Base-by-base conservation (phyloP, 2,113 vertebrate genomes). In the Thryonomys swinderianus region DNA sequence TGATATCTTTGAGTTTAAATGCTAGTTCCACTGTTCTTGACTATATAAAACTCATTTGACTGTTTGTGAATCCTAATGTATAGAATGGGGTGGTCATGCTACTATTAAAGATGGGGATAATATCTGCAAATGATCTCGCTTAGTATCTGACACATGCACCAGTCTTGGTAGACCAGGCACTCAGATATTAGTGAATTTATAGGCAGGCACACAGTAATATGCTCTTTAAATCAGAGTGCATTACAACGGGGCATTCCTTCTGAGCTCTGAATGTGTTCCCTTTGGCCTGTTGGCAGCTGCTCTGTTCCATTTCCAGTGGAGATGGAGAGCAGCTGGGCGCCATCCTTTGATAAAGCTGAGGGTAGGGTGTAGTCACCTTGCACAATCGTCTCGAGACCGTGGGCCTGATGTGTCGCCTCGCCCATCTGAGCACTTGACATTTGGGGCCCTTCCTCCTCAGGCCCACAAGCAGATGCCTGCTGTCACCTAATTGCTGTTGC, bases 401-500 rank as follows among this genome's bases (percentile, higher is more conserved):
- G 78, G 85, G 53, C 82, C 78, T 45, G 73, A 74, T 71, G 69
- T 0, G 8, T 87, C 90, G 81, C 57, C 66, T 93, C 37, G 37
- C 21, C 82, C 85, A 13, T 76, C 32, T 2, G 74, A 90, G 82
- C 59, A 85, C 82, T 64, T 30, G 83, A 90, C 83, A 57, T 89
- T 87, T 95, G 96, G 83, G 67, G 59, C 66, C 85, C 55, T 97
- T 93, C 88, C 85, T 96, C 84, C 55, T 90, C 51, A 27, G 73
- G 95, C 45, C 4, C 55, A 73, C n/a, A 80, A 69, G 62, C 42
- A 64, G 51, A 20, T 7, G 30, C 64, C 64, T 91, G 62, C 74
- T 90, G 45, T 20, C 71, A 76, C 53, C 69, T 73, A 88, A 88
- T 71, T 64, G 73, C 18, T 57, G 78, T 90, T 81, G 23, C 23